Evolutionary conservation across 2,888 invertebrate genomes (phyloP), one percentile per base, ranked within the genome.

Genomic region (Melangyna quadrimaculata): DNA sequence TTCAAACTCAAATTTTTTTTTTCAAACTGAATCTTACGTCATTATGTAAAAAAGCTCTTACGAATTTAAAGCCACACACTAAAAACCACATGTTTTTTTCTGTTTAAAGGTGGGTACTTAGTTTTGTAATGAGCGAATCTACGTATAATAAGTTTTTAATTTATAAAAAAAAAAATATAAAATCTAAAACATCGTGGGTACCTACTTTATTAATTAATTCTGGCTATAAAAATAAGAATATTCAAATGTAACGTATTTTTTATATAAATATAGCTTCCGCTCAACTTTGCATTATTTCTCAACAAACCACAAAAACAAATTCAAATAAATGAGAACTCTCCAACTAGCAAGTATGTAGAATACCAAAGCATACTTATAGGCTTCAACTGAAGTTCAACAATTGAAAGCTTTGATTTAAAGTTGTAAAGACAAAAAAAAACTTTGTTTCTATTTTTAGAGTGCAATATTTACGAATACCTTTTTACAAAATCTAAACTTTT

Each of bases 311-410:
- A 2, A 17, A 57, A 19, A 22, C 9, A 27, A 65, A 51, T 24
- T 70, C 19, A 48, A 71, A 65, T 51, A 35, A 57, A 67, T 37
- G 10, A 10, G 8, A 59, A 37, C 57, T 51, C 74, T 70, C 80
- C 69, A 80, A 43, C 27, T 65, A 8, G 9, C 5, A n/a, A 53
- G 35, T 43, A 27, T n/a, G n/a, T n/a, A n/a, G n/a, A 53, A 9
- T 6, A 51, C 14, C 8, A 12, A 19, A 22, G 71, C 43, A 84
- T 84, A 80, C 71, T 84, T 69, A 72, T 43, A 61, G 84, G 80
- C 71, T 43, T 10, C 1, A 35, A 4, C 19, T 35, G 3, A 55
- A 32, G 10, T 14, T n/a, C n/a, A n/a, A 10, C 9, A 40, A 29
- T 37, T 19, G 9, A 79, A 79, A 79, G 83, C 74, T 75, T 22